Evolutionary conservation across 1,140 invertebrate genomes (phyloP).

Genomic region (Lanistes nyassanus): DNA sequence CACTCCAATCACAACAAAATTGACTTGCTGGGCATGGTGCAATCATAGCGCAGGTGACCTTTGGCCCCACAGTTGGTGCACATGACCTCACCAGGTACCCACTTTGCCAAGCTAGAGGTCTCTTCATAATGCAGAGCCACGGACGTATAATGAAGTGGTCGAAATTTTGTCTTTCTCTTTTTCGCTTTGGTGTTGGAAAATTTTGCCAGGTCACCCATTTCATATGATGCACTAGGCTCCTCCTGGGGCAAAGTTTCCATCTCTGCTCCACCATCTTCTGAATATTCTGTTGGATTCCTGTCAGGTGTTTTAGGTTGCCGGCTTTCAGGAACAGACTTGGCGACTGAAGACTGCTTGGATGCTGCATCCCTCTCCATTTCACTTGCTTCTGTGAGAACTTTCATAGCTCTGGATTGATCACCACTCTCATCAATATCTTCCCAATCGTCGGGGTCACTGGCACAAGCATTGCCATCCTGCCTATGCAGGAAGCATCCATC

Average conservation of each 20-base stretch:
- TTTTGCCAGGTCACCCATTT: too few species aligned
- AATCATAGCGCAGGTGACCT: constrained; percentile 13
- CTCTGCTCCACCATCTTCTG: neutral
- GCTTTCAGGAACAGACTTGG: neutral
- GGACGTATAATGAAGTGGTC: neutral
- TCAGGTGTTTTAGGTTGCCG: neutral
- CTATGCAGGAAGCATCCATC: too few species aligned
- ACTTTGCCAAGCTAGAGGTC: neutral
- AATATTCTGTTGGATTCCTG: neutral
- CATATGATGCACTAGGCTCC: too few species aligned
- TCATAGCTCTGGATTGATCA: too few species aligned
- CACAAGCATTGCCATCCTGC: too few species aligned
- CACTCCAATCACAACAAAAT: neutral
- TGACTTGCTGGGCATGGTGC: neutral
- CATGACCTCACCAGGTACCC: neutral
- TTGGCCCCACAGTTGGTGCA: constrained; percentile 13
- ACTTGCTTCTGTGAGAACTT: too few species aligned
- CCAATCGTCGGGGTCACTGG: too few species aligned
- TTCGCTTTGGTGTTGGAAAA: neutral
- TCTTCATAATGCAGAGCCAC: neutral
- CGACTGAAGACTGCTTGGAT: too few species aligned
- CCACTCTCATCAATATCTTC: too few species aligned
- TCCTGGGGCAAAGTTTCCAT: neutral
- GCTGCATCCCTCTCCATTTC: too few species aligned
- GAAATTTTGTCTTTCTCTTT: constrained; percentile 8